A percentile compares a stretch with the other conserved stretches of the same genome.
Evolutionary conservation across 2,888 invertebrate genomes (phyloP).

Genomic region (Brenthis hecate): DNA sequence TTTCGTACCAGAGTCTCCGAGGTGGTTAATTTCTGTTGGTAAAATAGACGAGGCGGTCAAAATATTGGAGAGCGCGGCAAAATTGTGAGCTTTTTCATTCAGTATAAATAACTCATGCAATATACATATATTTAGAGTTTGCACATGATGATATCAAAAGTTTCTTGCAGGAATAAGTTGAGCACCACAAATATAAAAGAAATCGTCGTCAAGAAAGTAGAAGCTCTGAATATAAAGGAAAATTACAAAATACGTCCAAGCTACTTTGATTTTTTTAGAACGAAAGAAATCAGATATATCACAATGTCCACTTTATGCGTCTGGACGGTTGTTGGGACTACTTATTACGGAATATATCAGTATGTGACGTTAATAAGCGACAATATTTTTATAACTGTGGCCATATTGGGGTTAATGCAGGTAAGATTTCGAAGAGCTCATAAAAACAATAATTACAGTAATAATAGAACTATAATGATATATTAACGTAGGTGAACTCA

Average conservation of each 20-base stretch:
- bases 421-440: constrained; percentile 42
- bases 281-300: constrained; percentile 47
- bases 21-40: constrained; percentile 59
- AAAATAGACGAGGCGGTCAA: constrained; percentile 49
- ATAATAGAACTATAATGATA: not conserved
- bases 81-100: constrained; percentile 48
- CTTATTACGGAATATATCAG: constrained; percentile 58
- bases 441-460: not conserved
- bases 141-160: not conserved
- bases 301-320: constrained; percentile 47
- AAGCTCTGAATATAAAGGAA: constrained; percentile 46
- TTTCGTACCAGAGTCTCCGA: constrained; percentile 60
- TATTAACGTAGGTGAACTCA: constrained; percentile 11
- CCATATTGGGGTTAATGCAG: constrained; percentile 54
- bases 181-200: constrained; percentile 48
- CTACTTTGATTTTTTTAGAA: constrained; percentile 55
- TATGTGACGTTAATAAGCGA: constrained; percentile 52
- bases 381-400: constrained; percentile 52
- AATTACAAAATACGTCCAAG: constrained; percentile 43
- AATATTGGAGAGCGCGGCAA: constrained; percentile 55
- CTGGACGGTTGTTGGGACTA: constrained; percentile 53
- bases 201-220: constrained; percentile 47
- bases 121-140: not conserved
- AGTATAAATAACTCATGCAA: too few relatives aligned
- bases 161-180: constrained; percentile 53